Evolutionary conservation across 2,113 vertebrate species (phyloP).

Genomic region (Chionis minor): DNA sequence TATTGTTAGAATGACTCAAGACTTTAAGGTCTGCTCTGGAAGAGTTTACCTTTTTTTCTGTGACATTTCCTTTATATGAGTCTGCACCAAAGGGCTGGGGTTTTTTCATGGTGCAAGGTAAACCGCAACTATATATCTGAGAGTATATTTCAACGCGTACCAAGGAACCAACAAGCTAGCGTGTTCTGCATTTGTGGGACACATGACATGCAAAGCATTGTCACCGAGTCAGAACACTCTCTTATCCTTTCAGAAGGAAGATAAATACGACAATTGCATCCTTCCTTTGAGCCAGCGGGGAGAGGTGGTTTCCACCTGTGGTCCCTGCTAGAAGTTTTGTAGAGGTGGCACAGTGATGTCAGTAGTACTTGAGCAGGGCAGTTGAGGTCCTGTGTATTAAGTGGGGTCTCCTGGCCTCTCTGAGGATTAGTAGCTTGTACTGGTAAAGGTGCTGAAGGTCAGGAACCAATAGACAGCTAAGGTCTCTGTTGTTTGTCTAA

Average conservation of each 20-base stretch:
- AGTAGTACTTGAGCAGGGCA: not conserved
- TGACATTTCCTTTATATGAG: not conserved
- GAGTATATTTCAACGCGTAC: not conserved
- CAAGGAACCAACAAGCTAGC: not conserved
- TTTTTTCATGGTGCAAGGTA: not conserved
- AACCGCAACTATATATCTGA: not conserved
- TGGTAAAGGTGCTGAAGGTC: not conserved
- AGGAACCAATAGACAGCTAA: not conserved
- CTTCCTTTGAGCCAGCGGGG: not conserved
- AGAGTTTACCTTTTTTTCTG: not conserved
- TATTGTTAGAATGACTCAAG: not conserved
- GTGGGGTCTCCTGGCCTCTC: not conserved
- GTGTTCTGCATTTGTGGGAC: not conserved
- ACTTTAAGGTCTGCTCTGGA: not conserved
- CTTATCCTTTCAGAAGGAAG: not conserved
- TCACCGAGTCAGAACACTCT: not conserved
- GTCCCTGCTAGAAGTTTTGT: not conserved
- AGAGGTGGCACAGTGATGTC: not conserved
- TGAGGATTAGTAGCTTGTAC: not conserved
- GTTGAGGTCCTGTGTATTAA: not conserved
- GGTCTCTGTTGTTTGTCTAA: not conserved
- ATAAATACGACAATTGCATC: not conserved
- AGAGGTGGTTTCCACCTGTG: not conserved
- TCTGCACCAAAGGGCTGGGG: not conserved
- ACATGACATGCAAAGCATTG: accelerated